Evolutionary conservation across 2,888 invertebrate species (phyloP), one percentile per base, ranked within the genome.

Genomic region (Rhabditophanes sp.): DNA sequence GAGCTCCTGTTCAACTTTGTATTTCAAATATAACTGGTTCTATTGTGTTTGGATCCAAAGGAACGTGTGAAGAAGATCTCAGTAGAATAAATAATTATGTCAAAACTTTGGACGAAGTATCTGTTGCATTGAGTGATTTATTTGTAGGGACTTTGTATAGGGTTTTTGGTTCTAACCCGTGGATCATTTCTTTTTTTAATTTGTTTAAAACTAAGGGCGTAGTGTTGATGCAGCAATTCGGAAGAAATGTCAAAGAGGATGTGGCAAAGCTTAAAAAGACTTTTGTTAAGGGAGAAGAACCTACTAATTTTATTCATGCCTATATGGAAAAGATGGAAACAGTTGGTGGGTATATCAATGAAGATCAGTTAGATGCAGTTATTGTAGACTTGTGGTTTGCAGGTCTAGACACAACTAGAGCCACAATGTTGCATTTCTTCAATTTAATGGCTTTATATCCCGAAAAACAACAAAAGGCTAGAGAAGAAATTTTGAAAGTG

Each of bases 351-450:
- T 22, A 9, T 9, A 26, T 26, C 17, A 35, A 30, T 17, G 5
- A 30, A 7, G 14, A 7, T 2, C 29, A 35, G 16, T 21, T 35
- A 14, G 20, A 29, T 18, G 35, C 35, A 4, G 25, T 28, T 30
- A 25, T 25, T 4, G 23, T 42, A 2, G 50, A 50, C 25, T 50
- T 50, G 33, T 50, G 44, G 39, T 6, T 50, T 14, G 50, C 48
- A 17, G 50, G 50, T 16, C 48, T 50, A 48, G 50, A 50, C 19
- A 48, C 50, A 2, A 45, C 50, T n/a, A 42, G 46, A 8, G 48
- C 41, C 2, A 36, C 48, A 1, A 31, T 50, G 3, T 29, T 44
- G 18, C 47, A 47, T 48, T 36, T 41, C n/a, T 6, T 50, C 4
- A 38, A 41, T 0, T 43, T 40, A 17, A 25, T 47, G 35, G 32